Evolutionary conservation across 2,888 invertebrate species (phyloP).

Genomic region (Charanyca ferruginea): DNA sequence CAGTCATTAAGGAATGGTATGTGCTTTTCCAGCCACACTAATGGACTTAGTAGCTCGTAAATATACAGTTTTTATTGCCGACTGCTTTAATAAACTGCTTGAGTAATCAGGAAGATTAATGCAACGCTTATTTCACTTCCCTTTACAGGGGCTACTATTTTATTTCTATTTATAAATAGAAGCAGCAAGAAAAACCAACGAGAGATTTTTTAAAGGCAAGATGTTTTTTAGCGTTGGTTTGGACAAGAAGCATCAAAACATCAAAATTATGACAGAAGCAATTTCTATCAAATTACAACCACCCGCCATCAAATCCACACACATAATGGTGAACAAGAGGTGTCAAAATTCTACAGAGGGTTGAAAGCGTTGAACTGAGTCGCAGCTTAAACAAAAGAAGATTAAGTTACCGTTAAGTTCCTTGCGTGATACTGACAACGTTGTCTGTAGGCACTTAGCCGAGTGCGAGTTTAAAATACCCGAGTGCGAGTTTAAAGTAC

Average conservation of each 20-base stretch:
- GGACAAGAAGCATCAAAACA: constrained; percentile 8
- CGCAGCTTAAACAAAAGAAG: constrained; percentile 70
- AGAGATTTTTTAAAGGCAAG: not conserved
- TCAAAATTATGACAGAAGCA: constrained; percentile 48
- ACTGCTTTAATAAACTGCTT: constrained; percentile 56
- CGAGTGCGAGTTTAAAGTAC: constrained; percentile 29
- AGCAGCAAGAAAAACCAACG: not conserved
- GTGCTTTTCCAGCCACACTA: constrained; percentile 59
- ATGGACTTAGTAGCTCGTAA: constrained; percentile 61
- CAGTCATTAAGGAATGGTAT: constrained; percentile 54
- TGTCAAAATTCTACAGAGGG: constrained; percentile 71
- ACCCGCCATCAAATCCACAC: constrained; percentile 45
- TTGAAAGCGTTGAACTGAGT: constrained; percentile 68
- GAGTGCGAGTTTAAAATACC: constrained; percentile 31
- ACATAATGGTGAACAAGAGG: constrained; percentile 66
- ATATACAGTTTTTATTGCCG: constrained; percentile 59
- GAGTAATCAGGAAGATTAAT: constrained; percentile 60
- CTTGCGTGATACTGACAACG: constrained; percentile 62
- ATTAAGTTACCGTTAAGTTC: constrained; percentile 69
- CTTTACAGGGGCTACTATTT: constrained; percentile 25
- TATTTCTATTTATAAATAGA: constrained; percentile 31
- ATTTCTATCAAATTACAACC: constrained; percentile 50
- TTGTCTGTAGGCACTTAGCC: constrained; percentile 47
- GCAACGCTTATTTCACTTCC: constrained; percentile 47
- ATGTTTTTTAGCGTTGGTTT: not conserved